phyloP scores from a whole-genome alignment of 2,797 vertebrate genomes.

The Sphenodon punctatus region DNA sequence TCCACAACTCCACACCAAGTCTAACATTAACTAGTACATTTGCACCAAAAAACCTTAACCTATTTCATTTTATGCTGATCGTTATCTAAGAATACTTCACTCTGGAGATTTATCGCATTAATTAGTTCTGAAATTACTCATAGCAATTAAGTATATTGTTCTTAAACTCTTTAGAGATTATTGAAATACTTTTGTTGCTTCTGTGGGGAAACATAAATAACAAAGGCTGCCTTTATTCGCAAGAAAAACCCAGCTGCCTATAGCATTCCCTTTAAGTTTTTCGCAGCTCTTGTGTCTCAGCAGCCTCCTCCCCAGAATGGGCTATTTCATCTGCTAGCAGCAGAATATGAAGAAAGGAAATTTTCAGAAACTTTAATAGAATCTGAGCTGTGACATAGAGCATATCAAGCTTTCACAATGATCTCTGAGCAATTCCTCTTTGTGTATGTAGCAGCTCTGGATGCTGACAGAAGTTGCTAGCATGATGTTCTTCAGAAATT shows the following conservation, averaged over 20 bases:
- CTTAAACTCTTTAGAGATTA: conserved; percentile 76
- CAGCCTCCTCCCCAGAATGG: neutral
- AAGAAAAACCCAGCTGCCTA: neutral
- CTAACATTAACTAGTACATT: conserved; percentile 27
- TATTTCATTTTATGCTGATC: conserved; percentile 69
- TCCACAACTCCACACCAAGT: conserved; percentile 13
- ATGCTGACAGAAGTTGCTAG: neutral
- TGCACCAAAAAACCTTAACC: conserved; percentile 33
- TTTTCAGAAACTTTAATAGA: neutral
- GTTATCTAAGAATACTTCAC: conserved; percentile 73
- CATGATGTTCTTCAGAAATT: neutral
- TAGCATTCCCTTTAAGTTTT: neutral
- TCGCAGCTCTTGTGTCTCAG: neutral
- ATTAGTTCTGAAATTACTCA: conserved; percentile 77
- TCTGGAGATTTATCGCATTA: conserved; percentile 76
- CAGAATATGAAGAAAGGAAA: fast-evolving
- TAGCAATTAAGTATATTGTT: conserved; percentile 79
- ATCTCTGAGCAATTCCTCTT: conserved; percentile 18
- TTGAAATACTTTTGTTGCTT: conserved; percentile 67
- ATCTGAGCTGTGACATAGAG: conserved; percentile 8
- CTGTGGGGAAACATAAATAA: conserved; percentile 70
- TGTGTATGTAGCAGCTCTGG: neutral
- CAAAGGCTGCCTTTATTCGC: conserved; percentile 10
- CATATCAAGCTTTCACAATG: neutral
- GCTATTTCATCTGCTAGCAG: neutral